Evolutionary conservation across 2,888 invertebrate genomes (phyloP).

Genomic region (Sminthurides aquaticus): DNA sequence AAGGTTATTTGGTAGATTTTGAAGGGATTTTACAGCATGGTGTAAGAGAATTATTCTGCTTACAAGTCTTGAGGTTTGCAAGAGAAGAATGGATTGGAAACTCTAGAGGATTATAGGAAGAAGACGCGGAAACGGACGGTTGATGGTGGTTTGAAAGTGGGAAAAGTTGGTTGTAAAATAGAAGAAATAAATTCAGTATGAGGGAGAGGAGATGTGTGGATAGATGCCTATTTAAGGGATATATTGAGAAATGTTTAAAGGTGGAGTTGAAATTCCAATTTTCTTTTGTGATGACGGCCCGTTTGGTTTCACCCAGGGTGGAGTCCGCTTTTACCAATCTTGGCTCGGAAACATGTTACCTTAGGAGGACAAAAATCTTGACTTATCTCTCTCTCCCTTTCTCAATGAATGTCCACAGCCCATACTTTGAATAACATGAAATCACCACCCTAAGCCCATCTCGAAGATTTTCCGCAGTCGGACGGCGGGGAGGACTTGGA

Average conservation of each 20-base stretch:
- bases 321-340: slow-evolving; percentile 28
- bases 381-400: slow-evolving; percentile 34
- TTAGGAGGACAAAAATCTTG: slow-evolving; percentile 32
- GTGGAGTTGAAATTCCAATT: slow-evolving; percentile 40
- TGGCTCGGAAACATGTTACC: slow-evolving; percentile 29
- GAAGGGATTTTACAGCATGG: too few species aligned
- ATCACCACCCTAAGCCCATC: slow-evolving; percentile 27
- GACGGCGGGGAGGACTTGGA: too few species aligned
- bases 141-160: too few species aligned
- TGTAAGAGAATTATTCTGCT: too few species aligned
- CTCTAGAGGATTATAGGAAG: too few species aligned
- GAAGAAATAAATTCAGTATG: slow-evolving; percentile 21
- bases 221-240: slow-evolving; percentile 40
- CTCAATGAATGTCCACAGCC: slow-evolving; percentile 33
- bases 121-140: too few species aligned
- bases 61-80: too few species aligned
- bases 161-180: not conserved
- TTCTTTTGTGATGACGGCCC: slow-evolving; percentile 36
- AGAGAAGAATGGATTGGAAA: too few species aligned
- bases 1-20: too few species aligned
- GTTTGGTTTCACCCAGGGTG: slow-evolving; percentile 36
- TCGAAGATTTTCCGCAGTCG: not conserved
- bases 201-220: slow-evolving; percentile 16
- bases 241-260: slow-evolving; percentile 41
- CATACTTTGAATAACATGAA: slow-evolving; percentile 23